Evolutionary conservation across 1,140 invertebrate genomes (phyloP).

Genomic region (Bombus consobrinus): DNA sequence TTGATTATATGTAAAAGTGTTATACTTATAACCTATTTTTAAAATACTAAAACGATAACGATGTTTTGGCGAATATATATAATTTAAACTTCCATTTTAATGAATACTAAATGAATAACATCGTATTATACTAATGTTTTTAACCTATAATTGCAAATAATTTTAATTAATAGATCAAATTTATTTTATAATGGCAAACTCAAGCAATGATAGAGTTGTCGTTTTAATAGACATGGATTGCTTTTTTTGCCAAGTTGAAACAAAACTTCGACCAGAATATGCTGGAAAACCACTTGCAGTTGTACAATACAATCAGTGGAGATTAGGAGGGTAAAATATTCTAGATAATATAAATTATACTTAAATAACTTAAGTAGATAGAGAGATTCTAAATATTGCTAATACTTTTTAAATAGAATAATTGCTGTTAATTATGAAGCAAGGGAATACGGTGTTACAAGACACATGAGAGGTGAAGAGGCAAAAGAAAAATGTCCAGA

Average conservation of each 20-base stretch:
- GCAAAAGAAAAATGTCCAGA: constrained; percentile 95
- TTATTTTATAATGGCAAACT: constrained; percentile 66
- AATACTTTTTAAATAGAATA: constrained; percentile 86
- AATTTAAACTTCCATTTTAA: background rate
- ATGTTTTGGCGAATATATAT: background rate
- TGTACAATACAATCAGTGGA: constrained; percentile 97
- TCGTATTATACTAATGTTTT: background rate
- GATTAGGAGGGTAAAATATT: constrained; percentile 91
- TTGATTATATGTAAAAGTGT: background rate
- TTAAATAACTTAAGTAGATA: background rate
- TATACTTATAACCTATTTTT: background rate
- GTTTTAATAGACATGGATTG: constrained; percentile 99
- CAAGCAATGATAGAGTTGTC: constrained; percentile 86
- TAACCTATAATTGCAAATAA: background rate
- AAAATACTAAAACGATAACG: background rate
- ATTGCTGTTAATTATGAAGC: constrained; percentile 99
- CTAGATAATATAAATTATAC: background rate
- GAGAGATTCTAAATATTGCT: background rate
- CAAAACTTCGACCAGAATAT: constrained; percentile 91
- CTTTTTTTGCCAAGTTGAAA: constrained; percentile 98
- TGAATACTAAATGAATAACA: background rate
- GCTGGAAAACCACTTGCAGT: constrained; percentile 95
- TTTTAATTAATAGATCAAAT: background rate
- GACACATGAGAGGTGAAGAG: constrained; percentile 95
- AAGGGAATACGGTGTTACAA: constrained; percentile 92